These are phyloP conservation scores for Platypus cylindrus DNA, from an alignment of 2,888 invertebrate species.

Conservation along the genomic window DNA sequence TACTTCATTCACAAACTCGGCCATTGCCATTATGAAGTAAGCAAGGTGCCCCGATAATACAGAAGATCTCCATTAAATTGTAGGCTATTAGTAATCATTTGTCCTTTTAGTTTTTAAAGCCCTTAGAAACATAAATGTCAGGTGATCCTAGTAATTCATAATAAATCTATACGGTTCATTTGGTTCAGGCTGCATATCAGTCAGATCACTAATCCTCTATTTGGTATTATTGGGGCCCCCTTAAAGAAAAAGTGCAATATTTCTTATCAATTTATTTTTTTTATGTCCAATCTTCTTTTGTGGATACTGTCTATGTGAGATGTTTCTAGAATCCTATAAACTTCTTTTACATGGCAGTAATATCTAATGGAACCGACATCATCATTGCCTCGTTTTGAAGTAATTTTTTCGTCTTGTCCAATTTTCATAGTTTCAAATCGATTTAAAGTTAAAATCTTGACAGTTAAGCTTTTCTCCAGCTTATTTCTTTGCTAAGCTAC, in stretches of 20 bases:
- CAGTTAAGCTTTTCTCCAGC: constrained; percentile 1
- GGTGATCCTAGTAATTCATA: constrained; percentile 28
- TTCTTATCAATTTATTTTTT: no score
- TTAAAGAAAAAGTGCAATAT: no score
- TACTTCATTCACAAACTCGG: constrained; percentile 11
- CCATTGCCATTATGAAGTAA: constrained; percentile 26
- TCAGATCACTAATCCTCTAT: constrained; percentile 20
- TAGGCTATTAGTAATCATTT: constrained; percentile 26
- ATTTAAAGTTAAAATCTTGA: constrained; percentile 4
- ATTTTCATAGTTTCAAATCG: constrained; percentile 5
- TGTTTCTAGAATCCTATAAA: no score
- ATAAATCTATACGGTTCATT: constrained; percentile 27
- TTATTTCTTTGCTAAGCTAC: constrained; percentile 3
- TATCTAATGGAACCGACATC: constrained; percentile 4
- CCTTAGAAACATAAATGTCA: constrained; percentile 27
- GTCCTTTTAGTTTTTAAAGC: constrained; percentile 26
- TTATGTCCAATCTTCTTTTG: no score
- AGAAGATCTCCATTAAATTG: constrained; percentile 25
- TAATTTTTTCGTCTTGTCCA: constrained; percentile 4
- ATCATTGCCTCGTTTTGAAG: constrained; percentile 4
- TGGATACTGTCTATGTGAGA: no score
- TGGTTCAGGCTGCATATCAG: constrained; percentile 26
- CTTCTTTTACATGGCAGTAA: constrained; percentile 6
- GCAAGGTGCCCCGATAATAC: constrained; percentile 25
- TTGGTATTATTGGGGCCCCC: no score